A percentile compares a stretch with the other conserved stretches of the same genome.
Evolutionary conservation across 1,140 invertebrate species (phyloP).

Genomic region (Lucilia cuprina): DNA sequence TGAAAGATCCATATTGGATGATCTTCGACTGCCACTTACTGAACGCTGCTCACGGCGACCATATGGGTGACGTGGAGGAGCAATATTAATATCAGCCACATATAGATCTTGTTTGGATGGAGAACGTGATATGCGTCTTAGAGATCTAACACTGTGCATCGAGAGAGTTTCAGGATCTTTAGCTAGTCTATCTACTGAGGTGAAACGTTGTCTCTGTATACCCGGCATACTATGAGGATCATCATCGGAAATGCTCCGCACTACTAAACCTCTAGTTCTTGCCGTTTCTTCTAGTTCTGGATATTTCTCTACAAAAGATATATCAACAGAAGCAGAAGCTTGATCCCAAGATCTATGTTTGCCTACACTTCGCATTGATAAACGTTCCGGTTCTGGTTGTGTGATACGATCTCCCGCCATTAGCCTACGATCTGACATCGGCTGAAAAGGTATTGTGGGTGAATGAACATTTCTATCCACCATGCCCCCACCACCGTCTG

Average conservation of each 20-base stretch:
- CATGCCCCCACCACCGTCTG: conserved; percentile 3
- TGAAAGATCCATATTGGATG: conserved; percentile 56
- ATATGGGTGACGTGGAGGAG: conserved; percentile 8
- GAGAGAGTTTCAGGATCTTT: conserved; percentile 48
- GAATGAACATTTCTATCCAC: neutral
- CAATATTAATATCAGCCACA: conserved; percentile 59
- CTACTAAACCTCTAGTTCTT: conserved; percentile 50
- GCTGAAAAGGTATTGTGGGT: conserved; percentile 30
- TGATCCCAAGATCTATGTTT: conserved; percentile 15
- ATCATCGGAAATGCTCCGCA: conserved; percentile 58
- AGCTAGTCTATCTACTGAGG: conserved; percentile 55
- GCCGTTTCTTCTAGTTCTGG: conserved; percentile 58
- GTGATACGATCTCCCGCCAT: conserved; percentile 40
- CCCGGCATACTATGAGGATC: conserved; percentile 46
- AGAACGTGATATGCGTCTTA: conserved; percentile 53
- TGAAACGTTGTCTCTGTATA: conserved; percentile 44
- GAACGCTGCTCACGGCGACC: conserved; percentile 49
- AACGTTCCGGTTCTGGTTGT: conserved; percentile 45
- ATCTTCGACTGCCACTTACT: conserved; percentile 53
- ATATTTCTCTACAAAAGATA: conserved; percentile 57
- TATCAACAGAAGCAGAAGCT: conserved; percentile 46
- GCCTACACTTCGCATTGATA: conserved; percentile 34
- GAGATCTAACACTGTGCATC: conserved; percentile 54
- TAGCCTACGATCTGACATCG: conserved; percentile 49
- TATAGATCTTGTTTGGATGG: conserved; percentile 56